Conservation (phyloP, 1,140 invertebrate species). For the Lordiphosa stackelbergi region DNA sequence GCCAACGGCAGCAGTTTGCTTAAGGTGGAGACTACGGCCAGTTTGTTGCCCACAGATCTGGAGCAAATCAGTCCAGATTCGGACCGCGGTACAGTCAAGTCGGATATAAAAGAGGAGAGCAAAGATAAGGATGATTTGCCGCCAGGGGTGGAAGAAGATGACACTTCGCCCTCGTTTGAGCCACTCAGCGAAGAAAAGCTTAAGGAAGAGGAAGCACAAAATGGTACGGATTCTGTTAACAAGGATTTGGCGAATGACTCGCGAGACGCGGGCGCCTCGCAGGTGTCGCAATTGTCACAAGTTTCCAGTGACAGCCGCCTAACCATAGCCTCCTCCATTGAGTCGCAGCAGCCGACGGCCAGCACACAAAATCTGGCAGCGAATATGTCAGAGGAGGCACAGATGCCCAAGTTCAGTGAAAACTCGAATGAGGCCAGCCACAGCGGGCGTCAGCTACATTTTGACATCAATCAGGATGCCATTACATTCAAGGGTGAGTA, state of each 20-base stretch:
- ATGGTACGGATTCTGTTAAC: conserved; percentile 46
- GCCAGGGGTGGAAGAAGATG: conserved; percentile 78
- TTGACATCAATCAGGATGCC: conserved; percentile 76
- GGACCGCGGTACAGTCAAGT: conserved; percentile 80
- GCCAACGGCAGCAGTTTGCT: conserved; percentile 70
- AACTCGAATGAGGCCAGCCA: conserved; percentile 54
- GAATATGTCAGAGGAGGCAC: conserved; percentile 72
- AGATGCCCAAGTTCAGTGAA: conserved; percentile 73
- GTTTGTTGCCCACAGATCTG: conserved; percentile 85
- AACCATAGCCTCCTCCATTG: conserved; percentile 68
- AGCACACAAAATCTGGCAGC: conserved; percentile 26
- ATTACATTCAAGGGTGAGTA: conserved; percentile 70
- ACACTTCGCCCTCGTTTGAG: conserved; percentile 82
- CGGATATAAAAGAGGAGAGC: conserved; percentile 72
- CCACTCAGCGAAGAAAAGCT: conserved; percentile 74
- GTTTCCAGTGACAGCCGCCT: conserved; percentile 81
- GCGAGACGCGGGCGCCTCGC: conserved; percentile 49
- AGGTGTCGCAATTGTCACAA: conserved; percentile 80
- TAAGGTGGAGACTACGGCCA: conserved; percentile 74
- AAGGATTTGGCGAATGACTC: conserved; percentile 35
- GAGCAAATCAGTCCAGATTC: conserved; percentile 89
- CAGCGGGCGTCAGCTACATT: conserved; percentile 50
- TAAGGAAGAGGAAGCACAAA: conserved; percentile 42
- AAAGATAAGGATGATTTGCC: conserved; percentile 52
- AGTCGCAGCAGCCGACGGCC: conserved; percentile 25